phyloP scores from a whole-genome alignment of 2,888 invertebrate genomes.

The Ganaspis brasiliensis region DNA sequence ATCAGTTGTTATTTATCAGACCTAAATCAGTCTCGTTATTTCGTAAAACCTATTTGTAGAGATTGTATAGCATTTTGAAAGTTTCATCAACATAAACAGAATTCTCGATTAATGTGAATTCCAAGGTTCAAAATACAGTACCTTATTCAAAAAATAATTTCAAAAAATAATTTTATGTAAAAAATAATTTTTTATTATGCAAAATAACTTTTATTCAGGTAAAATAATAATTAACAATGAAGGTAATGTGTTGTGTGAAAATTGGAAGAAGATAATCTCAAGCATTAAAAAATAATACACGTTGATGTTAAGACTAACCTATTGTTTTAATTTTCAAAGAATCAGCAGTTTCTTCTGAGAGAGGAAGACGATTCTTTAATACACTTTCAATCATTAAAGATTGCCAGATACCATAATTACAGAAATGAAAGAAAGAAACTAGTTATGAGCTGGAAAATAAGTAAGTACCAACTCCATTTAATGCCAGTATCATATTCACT shows the following conservation, averaged over 20 bases:
- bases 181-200: neutral
- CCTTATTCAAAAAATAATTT: too few species aligned
- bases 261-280: neutral
- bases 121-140: too few species aligned
- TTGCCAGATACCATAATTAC: neutral
- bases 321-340: neutral
- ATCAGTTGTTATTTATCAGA: slow-evolving; percentile 35
- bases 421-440: neutral
- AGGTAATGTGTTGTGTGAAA: neutral
- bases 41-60: slow-evolving; percentile 1
- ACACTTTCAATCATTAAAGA: neutral
- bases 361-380: slow-evolving; percentile 5
- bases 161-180: too few species aligned
- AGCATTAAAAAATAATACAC: neutral
- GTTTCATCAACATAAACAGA: neutral
- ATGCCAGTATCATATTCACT: slow-evolving; percentile 1
- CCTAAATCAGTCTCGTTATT: slow-evolving; percentile 6
- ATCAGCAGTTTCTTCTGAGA: neutral
- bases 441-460: slow-evolving; percentile 5
- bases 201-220: neutral
- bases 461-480: slow-evolving; percentile 15
- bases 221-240: neutral
- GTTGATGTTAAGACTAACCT: neutral
- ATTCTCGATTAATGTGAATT: neutral
- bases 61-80: neutral